These are phyloP conservation scores for Rhagonycha lutea DNA, from an alignment of 2,888 invertebrate species.

Conservation along the genomic window DNA sequence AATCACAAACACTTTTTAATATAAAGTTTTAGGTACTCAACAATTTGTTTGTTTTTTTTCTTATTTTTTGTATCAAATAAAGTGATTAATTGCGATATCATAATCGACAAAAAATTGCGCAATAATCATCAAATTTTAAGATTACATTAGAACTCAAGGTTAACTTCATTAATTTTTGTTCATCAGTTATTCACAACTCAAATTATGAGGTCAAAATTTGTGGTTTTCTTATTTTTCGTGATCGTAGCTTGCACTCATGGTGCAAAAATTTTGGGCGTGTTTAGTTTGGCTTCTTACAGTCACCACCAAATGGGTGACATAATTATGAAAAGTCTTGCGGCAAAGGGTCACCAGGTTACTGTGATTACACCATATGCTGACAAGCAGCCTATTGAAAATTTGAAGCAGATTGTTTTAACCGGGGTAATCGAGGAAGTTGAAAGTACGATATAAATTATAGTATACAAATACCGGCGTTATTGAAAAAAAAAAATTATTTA, in stretches of 20 bases:
- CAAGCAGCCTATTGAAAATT: conserved; percentile 50
- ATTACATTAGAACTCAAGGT: too few species aligned
- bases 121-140: too few species aligned
- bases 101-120: too few species aligned
- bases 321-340: conserved; percentile 38
- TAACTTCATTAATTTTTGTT: too few species aligned
- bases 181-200: neutral
- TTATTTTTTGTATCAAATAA: too few species aligned
- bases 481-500: too few species aligned
- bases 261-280: conserved; percentile 40
- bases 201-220: neutral
- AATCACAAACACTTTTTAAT: too few species aligned
- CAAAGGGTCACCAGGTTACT: conserved; percentile 54
- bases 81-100: too few species aligned
- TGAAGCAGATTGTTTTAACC: conserved; percentile 48
- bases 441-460: too few species aligned
- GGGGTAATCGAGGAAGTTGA: conserved; percentile 23
- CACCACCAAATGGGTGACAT: conserved; percentile 39
- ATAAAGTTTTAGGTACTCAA: too few species aligned
- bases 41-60: too few species aligned
- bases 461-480: too few species aligned
- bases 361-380: conserved; percentile 42
- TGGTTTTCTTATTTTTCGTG: neutral
- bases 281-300: conserved; percentile 37
- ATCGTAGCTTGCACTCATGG: neutral